Evolutionary conservation across 2,797 vertebrate species (phyloP), one percentile per base, ranked within the genome.

Genomic region (Sebastes iracundus): DNA sequence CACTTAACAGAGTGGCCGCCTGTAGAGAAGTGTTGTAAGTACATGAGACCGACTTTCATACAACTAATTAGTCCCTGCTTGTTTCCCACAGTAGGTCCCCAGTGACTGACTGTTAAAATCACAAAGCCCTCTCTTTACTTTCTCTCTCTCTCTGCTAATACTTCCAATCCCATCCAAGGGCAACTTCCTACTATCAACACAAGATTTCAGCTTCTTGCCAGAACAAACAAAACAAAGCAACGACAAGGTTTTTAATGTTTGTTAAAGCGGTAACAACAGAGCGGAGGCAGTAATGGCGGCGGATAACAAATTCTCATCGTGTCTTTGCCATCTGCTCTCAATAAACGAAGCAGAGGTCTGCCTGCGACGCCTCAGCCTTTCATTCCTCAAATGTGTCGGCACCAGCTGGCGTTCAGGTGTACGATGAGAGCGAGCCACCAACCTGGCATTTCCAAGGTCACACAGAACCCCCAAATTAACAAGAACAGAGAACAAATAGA

Each of bases 311-410:
- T 85, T 88, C 78, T 82, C 89, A 81, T 93, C 79, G 58, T 84
- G 90, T 88, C 84, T 79, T 80, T 61, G 73, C 93, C 93, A 94
- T 95, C 93, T 95, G 94, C 87, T 94, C 82, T 68, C 82, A 42
- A 78, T 90, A 92, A 94, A 91, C 72, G 61, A 64, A 80, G 72
- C 65, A 7, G 85, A 75, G 86, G 83, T 82, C 84, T 85, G 91
- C 76, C 85, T 72, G 76, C 74, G n/a, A 83, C 66, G 79, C 79
- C 77, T 75, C 85, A 23, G 81, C 80, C 78, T 89, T 92, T 94
- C 89, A 89, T 91, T 87, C 82, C 77, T 92, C 89, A 88, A 87
- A 93, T 87, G 88, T 92, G 91, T 92, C 82, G 71, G 75, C 79
- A 49, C 59, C 93, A 95, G 88, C 92, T 93, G 92, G 11, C 8